Base-by-base conservation (phyloP, 1,140 invertebrate genomes). In the Hormaphis cornu region DNA sequence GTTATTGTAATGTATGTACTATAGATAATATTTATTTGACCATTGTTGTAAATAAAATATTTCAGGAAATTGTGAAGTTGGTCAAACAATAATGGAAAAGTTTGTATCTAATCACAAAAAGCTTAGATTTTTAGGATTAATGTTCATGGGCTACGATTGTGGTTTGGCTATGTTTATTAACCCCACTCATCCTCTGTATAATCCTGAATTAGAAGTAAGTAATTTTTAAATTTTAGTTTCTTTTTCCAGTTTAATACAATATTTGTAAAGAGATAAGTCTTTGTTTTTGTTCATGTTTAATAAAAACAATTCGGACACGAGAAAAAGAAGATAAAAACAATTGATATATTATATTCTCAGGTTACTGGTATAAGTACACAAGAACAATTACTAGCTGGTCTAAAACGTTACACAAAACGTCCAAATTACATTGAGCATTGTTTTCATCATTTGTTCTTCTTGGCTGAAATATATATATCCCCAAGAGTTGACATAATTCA, bases 381-480 rank as follows among this genome's bases (percentile, higher is more conserved):
- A 74, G 76, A 79, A 28, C 86, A 87, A 80, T 81, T 88, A 54
- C 75, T 88, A 71, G 84, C 86, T 74, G 81, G 82, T 28, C 78
- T 90, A 14, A 80, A 80, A 73, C 81, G 83, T 66, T 89, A 90
- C 74, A 79, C 81, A 4, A 78, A 79, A 26, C 80, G 87, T 52
- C 79, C 82, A 35, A 77, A 82, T 54, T 89, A 86, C 75, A 82
- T 89, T 8, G 87, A 89, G 75, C 88, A 87, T 75, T 85, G 86
- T 69, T 76, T 90, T 12, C 88, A 87, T 77, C 84, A 86, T 76
- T 78, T 90, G 46, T 89, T 89, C 73, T 82, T 83, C 69, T 77
- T 88, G 35, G 87, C 85, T 14, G 48, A 71, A 42, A 81, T 80
- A 40, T 84, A 83, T 74, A 78, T 75, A 33, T 80, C 83, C 70